phyloP scores from a whole-genome alignment of 2,113 vertebrate species.

The Perca schrenkii region DNA sequence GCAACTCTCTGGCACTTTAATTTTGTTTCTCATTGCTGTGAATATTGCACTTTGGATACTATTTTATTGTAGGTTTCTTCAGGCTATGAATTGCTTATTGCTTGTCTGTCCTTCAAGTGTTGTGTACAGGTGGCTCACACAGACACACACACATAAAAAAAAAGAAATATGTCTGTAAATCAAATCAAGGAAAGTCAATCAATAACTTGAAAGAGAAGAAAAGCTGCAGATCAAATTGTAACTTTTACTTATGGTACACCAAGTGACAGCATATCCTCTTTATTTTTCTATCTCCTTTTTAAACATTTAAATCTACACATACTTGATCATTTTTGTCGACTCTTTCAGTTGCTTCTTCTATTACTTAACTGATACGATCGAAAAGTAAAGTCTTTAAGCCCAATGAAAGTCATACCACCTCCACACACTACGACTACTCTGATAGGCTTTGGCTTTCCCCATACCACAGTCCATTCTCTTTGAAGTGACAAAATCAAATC shows the following conservation, averaged over 20 bases:
- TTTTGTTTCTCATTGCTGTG: too few species aligned
- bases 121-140: neutral
- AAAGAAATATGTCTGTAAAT: neutral
- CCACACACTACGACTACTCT: neutral
- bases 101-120: too few species aligned
- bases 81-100: too few species aligned
- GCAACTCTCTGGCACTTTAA: too few species aligned
- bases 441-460: neutral
- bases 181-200: neutral
- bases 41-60: too few species aligned
- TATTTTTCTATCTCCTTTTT: too few species aligned
- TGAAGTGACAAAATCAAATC: neutral
- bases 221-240: neutral
- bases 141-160: neutral
- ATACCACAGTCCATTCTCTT: neutral
- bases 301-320: too few species aligned
- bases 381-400: neutral
- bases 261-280: too few species aligned
- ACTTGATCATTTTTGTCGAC: neutral
- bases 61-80: too few species aligned
- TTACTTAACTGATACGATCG: neutral
- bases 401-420: slow-evolving; percentile 3
- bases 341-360: neutral
- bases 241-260: too few species aligned
- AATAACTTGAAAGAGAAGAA: neutral